Evolutionary conservation across 2,888 invertebrate species (phyloP).

Genomic region (Eremobia ochroleuca): DNA sequence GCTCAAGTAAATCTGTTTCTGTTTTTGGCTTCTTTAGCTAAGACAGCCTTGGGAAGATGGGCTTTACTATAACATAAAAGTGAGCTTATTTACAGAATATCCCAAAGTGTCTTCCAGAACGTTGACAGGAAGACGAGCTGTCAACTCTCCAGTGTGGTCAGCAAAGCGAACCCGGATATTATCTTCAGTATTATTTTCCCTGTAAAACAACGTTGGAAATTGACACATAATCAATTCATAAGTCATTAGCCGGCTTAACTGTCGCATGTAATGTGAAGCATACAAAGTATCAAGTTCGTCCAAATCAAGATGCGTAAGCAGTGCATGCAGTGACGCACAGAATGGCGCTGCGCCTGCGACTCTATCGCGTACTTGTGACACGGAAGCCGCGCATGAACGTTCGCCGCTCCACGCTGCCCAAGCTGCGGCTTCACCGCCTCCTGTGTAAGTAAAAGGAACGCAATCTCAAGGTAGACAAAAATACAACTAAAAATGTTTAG

Average conservation of each 20-base stretch:
- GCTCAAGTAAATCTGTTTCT: background rate
- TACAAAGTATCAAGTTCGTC: conserved; percentile 89
- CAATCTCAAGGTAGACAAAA: background rate
- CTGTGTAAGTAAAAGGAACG: conserved; percentile 50
- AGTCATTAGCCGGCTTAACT: background rate
- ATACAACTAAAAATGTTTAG: background rate
- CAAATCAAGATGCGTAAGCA: conserved; percentile 93
- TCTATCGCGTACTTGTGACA: conserved; percentile 79
- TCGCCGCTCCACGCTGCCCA: conserved; percentile 88
- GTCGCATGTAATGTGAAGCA: conserved; percentile 1
- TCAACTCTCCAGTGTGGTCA: conserved; percentile 93
- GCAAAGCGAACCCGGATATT: conserved; percentile 91
- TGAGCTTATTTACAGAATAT: conserved; percentile 85
- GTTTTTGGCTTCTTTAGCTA: background rate
- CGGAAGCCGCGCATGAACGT: conserved; percentile 76
- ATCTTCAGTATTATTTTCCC: conserved; percentile 84
- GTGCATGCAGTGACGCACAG: conserved; percentile 93
- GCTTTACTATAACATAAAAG: background rate
- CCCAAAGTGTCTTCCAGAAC: conserved; percentile 91
- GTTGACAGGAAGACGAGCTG: conserved; percentile 90
- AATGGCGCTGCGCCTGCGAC: conserved; percentile 90
- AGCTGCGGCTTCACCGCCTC: conserved; percentile 85
- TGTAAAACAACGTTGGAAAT: conserved; percentile 49
- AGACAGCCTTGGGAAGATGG: background rate
- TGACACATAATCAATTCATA: background rate